Evolutionary conservation across 2,888 invertebrate genomes (phyloP), one percentile per base, ranked within the genome.

Genomic region (Cerceris rybyensis): DNA sequence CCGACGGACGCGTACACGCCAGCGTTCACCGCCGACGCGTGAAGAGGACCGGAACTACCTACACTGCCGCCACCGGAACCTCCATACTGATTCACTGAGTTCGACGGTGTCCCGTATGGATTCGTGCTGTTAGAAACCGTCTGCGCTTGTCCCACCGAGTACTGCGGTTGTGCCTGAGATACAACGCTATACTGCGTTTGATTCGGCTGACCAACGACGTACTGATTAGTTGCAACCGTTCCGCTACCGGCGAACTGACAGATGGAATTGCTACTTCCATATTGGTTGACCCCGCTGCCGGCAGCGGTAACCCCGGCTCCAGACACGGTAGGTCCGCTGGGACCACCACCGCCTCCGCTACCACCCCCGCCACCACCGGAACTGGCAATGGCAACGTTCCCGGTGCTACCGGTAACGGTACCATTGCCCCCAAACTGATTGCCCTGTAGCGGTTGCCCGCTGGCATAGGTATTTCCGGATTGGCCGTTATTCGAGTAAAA

Each of bases 41-140:
- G 78, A 71, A 83, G 75, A 28, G 28, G 28, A 71, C 81, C 72
- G 9, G 59, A 46, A 88, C 80, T 73, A 75, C 49, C 11, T 69
- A 65, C 77, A 83, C 77, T 61, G 14, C 39, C 67, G 41, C 13
- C 58, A 14, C 55, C 66, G 11, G 55, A 50, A 16, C 57, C 52
- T 82, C 88, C 78, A 74, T 85, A 90, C 83, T 90, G 92, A 85
- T 91, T 92, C 70, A 90, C 88, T 78, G 90, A 84, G 76, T 91
- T 92, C 39, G 88, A 81, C 6, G 92, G 92, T 61, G 90, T 90
- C 46, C 92, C 92, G 80, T 92, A 91, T 16, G 90, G 89, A 83
- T 90, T 90, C 17, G 82, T 77, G 54, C 66, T 60, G 41, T 59
- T 58, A 9, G 79, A 52, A n/a, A 71, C 64, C 5, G 67, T 42